phyloP scores from a whole-genome alignment of 2,113 vertebrate genomes.

The Nerophis lumbriciformis region DNA sequence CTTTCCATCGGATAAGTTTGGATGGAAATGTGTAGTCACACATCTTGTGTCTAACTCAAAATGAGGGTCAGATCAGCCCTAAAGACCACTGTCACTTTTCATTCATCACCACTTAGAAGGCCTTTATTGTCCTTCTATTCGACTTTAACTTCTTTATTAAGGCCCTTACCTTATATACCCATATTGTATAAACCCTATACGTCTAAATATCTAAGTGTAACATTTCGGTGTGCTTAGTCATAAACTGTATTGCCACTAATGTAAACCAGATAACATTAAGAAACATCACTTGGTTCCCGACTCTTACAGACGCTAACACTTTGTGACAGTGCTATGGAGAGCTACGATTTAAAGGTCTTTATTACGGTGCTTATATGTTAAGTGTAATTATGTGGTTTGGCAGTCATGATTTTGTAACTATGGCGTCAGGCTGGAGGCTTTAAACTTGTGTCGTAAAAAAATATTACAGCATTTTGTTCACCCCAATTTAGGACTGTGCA shows the following conservation, averaged over 20 bases:
- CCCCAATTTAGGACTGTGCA: background rate
- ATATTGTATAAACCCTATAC: background rate
- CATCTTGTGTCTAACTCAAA: constrained; percentile 16
- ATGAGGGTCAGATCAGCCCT: constrained; percentile 25
- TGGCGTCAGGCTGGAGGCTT: background rate
- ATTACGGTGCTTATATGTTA: constrained; percentile 16
- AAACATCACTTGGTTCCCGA: constrained; percentile 8
- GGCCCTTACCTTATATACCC: background rate
- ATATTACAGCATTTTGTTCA: constrained; percentile 6
- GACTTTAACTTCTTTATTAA: constrained; percentile 16
- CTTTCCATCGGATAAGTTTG: constrained; percentile 13
- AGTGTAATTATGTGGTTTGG: constrained; percentile 22
- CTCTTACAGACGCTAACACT: no score
- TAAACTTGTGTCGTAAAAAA: constrained; percentile 8
- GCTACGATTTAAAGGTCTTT: constrained; percentile 21
- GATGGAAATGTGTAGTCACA: constrained; percentile 1
- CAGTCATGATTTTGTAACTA: background rate
- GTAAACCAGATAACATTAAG: background rate
- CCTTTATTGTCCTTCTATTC: constrained; percentile 21
- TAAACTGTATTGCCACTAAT: background rate
- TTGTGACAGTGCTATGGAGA: constrained; percentile 10
- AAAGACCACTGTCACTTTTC: constrained; percentile 27
- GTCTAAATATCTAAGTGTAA: background rate
- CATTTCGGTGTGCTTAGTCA: background rate
- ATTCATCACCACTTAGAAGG: constrained; percentile 29